Percentiles rank a stretch among this genome's conserved stretches.
These are phyloP conservation scores for Ameiurus melas DNA, from an alignment of 2,113 vertebrate species.

Conservation along the genomic window DNA sequence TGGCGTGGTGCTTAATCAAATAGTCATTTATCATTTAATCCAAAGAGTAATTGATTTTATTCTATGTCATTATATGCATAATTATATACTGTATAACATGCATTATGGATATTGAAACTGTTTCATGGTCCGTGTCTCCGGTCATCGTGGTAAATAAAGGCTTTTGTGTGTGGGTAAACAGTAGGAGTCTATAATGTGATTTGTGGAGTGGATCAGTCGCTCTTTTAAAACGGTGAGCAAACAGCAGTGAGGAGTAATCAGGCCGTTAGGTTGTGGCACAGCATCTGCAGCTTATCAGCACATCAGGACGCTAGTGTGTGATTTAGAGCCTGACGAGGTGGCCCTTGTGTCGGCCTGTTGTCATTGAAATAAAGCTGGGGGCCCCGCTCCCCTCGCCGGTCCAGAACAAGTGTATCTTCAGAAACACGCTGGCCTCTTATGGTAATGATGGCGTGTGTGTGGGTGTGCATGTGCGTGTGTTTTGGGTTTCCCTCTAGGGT, in stretches of 20 bases:
- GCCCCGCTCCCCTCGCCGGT: conserved; percentile 60
- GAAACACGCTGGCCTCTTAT: conserved; percentile 82
- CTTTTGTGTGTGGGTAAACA: conserved; percentile 37
- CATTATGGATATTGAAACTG: not conserved
- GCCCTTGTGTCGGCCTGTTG: conserved; percentile 75
- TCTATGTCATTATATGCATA: not conserved
- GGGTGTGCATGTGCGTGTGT: conserved; percentile 38
- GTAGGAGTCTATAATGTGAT: conserved; percentile 47
- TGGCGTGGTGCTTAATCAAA: conserved; percentile 25
- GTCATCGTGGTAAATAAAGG: conserved; percentile 31
- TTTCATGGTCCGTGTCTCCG: not conserved
- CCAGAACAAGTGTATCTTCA: conserved; percentile 81
- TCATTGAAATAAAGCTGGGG: conserved; percentile 78
- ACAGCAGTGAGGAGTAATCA: conserved; percentile 58
- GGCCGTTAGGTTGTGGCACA: conserved; percentile 54
- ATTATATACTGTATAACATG: not conserved
- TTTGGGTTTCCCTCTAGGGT: conserved; percentile 54
- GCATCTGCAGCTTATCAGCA: conserved; percentile 74
- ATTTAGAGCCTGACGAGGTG: conserved; percentile 74
- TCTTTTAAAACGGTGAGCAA: conserved; percentile 43
- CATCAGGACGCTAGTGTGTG: conserved; percentile 74
- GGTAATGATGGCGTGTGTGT: conserved; percentile 70
- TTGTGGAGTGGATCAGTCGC: conserved; percentile 36
- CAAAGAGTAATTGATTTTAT: conserved; percentile 4
- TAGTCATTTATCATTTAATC: conserved; percentile 12